phyloP scores from a whole-genome alignment of 2,113 vertebrate genomes.

The Procapra przewalskii region DNA sequence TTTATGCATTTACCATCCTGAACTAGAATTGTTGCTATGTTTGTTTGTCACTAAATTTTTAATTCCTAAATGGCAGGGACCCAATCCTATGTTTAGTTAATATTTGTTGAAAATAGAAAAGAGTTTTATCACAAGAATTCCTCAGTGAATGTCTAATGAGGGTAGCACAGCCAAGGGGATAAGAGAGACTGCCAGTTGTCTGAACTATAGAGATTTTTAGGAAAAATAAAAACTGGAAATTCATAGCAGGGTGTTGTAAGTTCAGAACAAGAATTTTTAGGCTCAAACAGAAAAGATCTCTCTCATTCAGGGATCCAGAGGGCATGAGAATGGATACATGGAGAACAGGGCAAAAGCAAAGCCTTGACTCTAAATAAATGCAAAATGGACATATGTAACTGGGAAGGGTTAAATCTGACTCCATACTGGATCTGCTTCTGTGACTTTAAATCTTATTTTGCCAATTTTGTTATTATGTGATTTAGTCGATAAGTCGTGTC shows the following conservation, averaged over 20 bases:
- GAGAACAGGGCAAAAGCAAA: background rate
- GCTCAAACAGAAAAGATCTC: background rate
- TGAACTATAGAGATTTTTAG: background rate
- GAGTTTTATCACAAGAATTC: background rate
- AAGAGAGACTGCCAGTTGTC: background rate
- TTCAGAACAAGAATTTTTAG: background rate
- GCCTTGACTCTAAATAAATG: background rate
- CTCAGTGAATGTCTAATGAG: background rate
- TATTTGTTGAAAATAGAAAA: background rate
- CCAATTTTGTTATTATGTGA: background rate
- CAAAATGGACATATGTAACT: background rate
- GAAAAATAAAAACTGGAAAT: background rate
- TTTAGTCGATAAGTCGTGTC: accelerated
- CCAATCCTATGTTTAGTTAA: background rate
- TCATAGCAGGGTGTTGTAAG: background rate
- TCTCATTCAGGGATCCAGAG: background rate
- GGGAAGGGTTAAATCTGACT: background rate
- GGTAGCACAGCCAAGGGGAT: background rate
- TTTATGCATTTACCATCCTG: background rate
- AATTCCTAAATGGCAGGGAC: background rate
- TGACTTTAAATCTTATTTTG: background rate
- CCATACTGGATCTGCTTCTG: background rate
- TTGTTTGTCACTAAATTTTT: background rate
- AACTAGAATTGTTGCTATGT: background rate
- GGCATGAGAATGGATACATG: background rate